These are phyloP conservation scores for Pteropus alecto DNA, from an alignment of 2,113 vertebrate species.

Conservation along the genomic window DNA sequence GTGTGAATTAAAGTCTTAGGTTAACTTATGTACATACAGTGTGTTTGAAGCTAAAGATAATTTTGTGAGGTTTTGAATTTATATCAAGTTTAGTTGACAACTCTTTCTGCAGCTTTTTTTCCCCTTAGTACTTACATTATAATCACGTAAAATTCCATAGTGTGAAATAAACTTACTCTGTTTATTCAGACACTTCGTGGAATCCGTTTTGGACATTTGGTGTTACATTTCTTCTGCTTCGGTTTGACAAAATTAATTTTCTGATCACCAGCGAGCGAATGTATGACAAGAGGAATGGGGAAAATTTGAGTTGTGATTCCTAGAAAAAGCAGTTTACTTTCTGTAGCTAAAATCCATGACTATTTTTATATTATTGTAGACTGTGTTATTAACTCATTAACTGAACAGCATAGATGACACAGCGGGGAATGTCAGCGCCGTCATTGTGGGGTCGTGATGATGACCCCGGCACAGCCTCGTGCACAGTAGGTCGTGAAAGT, in stretches of 20 bases:
- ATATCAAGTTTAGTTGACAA: neutral
- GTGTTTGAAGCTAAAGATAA: neutral
- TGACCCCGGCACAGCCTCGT: neutral
- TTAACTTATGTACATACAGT: neutral
- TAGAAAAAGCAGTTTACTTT: neutral
- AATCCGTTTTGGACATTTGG: neutral
- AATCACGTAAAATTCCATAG: neutral
- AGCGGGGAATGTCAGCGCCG: neutral
- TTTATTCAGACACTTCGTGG: neutral
- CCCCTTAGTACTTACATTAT: neutral
- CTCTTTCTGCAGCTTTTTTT: neutral
- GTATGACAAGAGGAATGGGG: neutral
- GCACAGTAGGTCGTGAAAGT: neutral
- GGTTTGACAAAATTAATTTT: conserved; percentile 23
- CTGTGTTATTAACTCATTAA: neutral
- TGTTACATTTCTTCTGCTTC: neutral
- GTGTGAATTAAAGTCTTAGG: neutral
- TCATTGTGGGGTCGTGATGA: neutral
- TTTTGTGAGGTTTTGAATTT: neutral
- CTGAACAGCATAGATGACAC: neutral
- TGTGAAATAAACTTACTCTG: neutral
- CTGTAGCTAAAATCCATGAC: neutral
- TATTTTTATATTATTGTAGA: neutral
- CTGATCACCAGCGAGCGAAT: neutral
- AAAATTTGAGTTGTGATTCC: neutral